A percentile compares a stretch with the other conserved stretches of the same genome.
These are phyloP conservation scores for Myripristis jacobus DNA, from an alignment of 2,797 vertebrate genomes.

Conservation along the genomic window DNA sequence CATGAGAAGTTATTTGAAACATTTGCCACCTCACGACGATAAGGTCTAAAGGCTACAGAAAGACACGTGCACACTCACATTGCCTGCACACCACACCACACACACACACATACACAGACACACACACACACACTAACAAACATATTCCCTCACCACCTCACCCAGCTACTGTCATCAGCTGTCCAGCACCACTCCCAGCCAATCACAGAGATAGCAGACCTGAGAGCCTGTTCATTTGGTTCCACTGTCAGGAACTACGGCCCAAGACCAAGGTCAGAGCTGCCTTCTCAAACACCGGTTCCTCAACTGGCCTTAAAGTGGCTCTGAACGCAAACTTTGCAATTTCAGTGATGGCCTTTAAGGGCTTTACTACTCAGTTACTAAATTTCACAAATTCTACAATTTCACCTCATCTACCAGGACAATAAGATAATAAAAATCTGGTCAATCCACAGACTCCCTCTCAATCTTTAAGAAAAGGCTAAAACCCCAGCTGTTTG, in stretches of 20 bases:
- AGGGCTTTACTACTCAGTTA: too few species aligned
- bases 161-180: slow-evolving; percentile 52
- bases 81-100: slow-evolving; percentile 7
- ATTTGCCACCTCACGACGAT: slow-evolving; percentile 69
- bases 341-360: slow-evolving; percentile 12
- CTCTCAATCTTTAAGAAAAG: too few species aligned
- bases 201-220: slow-evolving; percentile 62
- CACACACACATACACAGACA: slow-evolving; percentile 10
- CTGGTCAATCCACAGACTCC: too few species aligned
- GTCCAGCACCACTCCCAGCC: slow-evolving; percentile 50
- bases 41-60: slow-evolving; percentile 44
- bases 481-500: too few species aligned
- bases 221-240: slow-evolving; percentile 55
- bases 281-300: slow-evolving; percentile 9
- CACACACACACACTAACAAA: slow-evolving; percentile 12
- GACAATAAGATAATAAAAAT: too few species aligned
- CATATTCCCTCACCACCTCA: slow-evolving; percentile 55
- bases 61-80: slow-evolving; percentile 25
- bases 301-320: slow-evolving; percentile 8
- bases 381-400: background rate
- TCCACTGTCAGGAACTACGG: slow-evolving; percentile 38
- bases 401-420: background rate
- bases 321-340: background rate
- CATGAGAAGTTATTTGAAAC: slow-evolving; percentile 57
- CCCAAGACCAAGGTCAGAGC: slow-evolving; percentile 63